Evolutionary conservation across 2,797 vertebrate genomes (phyloP).

Genomic region (Gephyroberyx darwinii): DNA sequence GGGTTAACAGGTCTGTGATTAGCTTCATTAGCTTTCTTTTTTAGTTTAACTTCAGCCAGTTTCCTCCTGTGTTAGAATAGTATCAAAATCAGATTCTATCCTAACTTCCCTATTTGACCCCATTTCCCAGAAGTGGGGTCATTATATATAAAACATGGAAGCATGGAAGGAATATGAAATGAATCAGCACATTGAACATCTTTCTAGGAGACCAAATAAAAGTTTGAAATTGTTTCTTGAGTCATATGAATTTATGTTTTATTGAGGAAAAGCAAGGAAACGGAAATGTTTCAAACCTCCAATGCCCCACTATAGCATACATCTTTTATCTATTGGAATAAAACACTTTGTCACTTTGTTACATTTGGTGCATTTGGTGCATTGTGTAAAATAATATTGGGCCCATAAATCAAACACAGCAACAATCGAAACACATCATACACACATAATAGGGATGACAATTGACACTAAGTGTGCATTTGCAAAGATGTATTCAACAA

Average conservation of each 20-base stretch:
- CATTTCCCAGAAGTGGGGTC: background rate
- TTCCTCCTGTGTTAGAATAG: too few species aligned
- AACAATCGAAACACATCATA: slow-evolving; percentile 54
- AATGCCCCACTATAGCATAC: slow-evolving; percentile 24
- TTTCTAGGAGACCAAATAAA: slow-evolving; percentile 3
- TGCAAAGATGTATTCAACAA: background rate
- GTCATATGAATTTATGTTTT: slow-evolving; percentile 45
- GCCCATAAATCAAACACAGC: slow-evolving; percentile 74
- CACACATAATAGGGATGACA: slow-evolving; percentile 11
- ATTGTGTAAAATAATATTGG: slow-evolving; percentile 61
- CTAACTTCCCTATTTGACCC: too few species aligned
- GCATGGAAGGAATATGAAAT: background rate
- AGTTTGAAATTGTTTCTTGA: slow-evolving; percentile 1
- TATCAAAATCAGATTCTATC: too few species aligned
- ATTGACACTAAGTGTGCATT: background rate
- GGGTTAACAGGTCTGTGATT: background rate
- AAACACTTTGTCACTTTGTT: slow-evolving; percentile 37
- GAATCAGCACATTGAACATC: background rate
- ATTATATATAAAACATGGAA: background rate
- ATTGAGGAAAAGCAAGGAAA: slow-evolving; percentile 55
- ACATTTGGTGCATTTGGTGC: slow-evolving; percentile 56
- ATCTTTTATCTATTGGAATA: slow-evolving; percentile 15
- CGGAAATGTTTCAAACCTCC: slow-evolving; percentile 4
- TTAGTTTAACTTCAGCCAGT: too few species aligned
- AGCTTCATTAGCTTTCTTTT: too few species aligned